phyloP scores from a whole-genome alignment of 2,113 vertebrate species.

The human (Homo sapiens) region GRCh38 chr4:135329501-135330000 shows the following conservation, averaged over 20 bases:
- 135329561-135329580: not conserved
- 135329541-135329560: not conserved
- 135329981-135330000: not conserved
- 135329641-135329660: not conserved
- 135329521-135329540: not conserved
- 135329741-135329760: not conserved
- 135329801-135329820: not conserved
- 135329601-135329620: not conserved
- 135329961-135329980: not conserved
- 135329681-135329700: not conserved
- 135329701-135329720: not conserved
- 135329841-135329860: not conserved
- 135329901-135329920: not conserved
- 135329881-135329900: not conserved
- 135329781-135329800: not conserved
- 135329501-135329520: not conserved
- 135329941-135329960: not conserved
- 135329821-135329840: not conserved
- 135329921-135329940: no score
- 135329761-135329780: not conserved
- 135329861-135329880: not conserved
- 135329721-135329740: not conserved
- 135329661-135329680: not conserved
- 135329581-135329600: not conserved
- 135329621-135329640: no score